Percentiles rank a stretch among this genome's conserved stretches.
These are phyloP conservation scores for Ditylenchus weischeri DNA, from an alignment of 2,888 invertebrate species.

Conservation along the genomic window DNA sequence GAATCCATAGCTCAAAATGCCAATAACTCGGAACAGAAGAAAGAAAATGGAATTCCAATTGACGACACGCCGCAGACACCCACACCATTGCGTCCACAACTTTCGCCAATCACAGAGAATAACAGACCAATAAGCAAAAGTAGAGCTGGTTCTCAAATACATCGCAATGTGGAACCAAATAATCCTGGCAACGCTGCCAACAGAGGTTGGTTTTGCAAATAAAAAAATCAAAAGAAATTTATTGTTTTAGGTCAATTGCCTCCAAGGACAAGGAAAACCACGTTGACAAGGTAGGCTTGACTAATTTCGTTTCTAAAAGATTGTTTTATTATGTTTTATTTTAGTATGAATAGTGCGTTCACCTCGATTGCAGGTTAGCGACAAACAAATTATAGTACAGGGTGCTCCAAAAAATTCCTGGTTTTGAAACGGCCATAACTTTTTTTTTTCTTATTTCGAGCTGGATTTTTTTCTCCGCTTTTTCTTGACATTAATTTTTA, in stretches of 20 bases:
- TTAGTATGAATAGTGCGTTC: constrained; percentile 43
- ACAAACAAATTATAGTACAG: no score
- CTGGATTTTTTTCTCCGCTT: no score
- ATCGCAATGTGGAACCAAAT: constrained; percentile 7
- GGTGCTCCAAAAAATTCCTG: no score
- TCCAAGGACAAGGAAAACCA: constrained; percentile 31
- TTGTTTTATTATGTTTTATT: constrained; percentile 11
- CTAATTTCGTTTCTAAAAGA: background rate
- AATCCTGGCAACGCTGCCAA: background rate
- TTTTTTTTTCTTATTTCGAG: no score
- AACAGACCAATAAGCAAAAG: constrained; percentile 35
- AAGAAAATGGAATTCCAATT: background rate
- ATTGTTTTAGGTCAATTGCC: constrained; percentile 16
- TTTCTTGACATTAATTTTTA: no score
- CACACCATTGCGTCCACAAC: constrained; percentile 29
- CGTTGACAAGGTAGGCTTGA: constrained; percentile 30
- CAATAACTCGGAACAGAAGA: background rate
- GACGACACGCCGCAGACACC: constrained; percentile 17
- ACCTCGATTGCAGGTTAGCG: constrained; percentile 30
- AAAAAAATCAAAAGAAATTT: no score
- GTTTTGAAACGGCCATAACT: no score
- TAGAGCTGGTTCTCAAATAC: constrained; percentile 38
- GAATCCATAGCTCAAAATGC: constrained; percentile 13
- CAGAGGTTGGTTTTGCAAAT: no score
- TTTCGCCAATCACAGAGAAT: constrained; percentile 41